Conservation (phyloP, 2,113 vertebrate genomes). For the Amia ocellicauda region DNA sequence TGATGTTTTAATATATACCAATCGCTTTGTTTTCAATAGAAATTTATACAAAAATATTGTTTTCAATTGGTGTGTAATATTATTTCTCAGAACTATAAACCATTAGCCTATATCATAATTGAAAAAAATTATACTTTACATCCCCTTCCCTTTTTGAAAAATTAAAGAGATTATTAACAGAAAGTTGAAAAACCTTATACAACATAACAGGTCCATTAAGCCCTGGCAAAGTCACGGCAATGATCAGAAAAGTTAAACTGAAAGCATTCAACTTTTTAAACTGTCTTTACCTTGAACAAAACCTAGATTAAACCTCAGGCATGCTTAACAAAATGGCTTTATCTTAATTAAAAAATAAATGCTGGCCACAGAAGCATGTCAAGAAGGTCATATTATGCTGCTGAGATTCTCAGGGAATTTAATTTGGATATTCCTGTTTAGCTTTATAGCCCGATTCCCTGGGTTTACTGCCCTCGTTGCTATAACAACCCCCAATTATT, state of each 20-base stretch:
- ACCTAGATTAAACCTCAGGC: constrained; percentile 43
- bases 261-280: constrained; percentile 45
- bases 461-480: constrained; percentile 51
- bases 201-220: constrained; percentile 37
- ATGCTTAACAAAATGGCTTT: constrained; percentile 36
- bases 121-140: too few species aligned
- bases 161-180: too few species aligned
- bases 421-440: constrained; percentile 36
- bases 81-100: too few species aligned
- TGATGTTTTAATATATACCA: too few species aligned
- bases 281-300: constrained; percentile 42
- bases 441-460: constrained; percentile 41
- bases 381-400: constrained; percentile 38
- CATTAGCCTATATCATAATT: too few species aligned
- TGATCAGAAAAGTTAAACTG: constrained; percentile 33
- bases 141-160: too few species aligned
- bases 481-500: constrained; percentile 66
- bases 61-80: too few species aligned
- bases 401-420: constrained; percentile 38
- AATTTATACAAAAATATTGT: too few species aligned
- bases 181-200: constrained; percentile 6
- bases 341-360: constrained; percentile 54
- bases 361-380: constrained; percentile 44
- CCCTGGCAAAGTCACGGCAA: constrained; percentile 28
- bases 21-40: too few species aligned